Conservation (phyloP, 2,113 vertebrate genomes). For the Callospermophilus lateralis region DNA sequence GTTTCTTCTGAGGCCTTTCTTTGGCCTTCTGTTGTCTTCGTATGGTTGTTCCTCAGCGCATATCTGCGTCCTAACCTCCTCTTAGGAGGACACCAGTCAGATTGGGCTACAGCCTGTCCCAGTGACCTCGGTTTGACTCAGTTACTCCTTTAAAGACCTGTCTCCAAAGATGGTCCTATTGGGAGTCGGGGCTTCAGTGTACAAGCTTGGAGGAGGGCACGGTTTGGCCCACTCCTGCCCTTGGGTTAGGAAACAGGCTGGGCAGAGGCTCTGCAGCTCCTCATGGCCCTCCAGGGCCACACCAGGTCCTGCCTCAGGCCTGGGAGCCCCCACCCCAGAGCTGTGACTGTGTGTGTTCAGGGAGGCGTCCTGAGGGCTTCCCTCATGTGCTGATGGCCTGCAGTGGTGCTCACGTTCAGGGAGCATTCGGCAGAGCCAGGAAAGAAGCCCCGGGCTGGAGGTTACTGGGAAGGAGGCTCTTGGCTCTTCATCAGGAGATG, state of each 20-base stretch:
- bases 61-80: neutral
- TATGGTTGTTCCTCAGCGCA: too few relatives aligned
- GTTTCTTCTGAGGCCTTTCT: neutral
- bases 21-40: too few relatives aligned
- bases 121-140: neutral
- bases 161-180: neutral
- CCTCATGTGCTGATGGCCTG: accelerated
- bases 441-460: neutral
- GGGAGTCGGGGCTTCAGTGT: neutral
- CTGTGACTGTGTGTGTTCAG: too few relatives aligned
- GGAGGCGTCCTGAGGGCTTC: too few relatives aligned
- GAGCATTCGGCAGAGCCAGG: neutral
- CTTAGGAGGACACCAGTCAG: neutral
- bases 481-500: neutral
- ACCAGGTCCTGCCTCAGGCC: neutral
- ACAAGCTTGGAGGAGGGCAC: neutral
- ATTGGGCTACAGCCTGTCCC: neutral
- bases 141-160: neutral
- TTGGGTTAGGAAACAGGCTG: neutral
- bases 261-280: too few relatives aligned
- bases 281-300: neutral
- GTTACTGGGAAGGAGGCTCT: neutral
- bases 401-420: neutral
- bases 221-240: too few relatives aligned
- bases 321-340: neutral